Conservation (phyloP, 2,113 vertebrate genomes). For the Myodes glareolus region DNA sequence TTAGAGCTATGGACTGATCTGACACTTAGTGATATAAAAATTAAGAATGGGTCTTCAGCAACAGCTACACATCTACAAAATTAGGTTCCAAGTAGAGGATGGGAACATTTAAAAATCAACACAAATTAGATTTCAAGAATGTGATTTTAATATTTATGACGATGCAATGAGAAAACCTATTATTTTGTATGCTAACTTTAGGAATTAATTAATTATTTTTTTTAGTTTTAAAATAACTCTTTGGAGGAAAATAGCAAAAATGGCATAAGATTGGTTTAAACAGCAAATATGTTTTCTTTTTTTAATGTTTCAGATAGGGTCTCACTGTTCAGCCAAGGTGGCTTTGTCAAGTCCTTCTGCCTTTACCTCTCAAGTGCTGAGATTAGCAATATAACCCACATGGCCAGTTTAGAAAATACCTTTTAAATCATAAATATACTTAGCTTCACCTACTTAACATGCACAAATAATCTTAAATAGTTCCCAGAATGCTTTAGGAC, state of each 20-base stretch:
- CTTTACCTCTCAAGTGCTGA: neutral
- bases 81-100: neutral
- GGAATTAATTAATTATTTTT: neutral
- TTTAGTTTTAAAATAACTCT: slow-evolving; percentile 30
- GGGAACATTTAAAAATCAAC: slow-evolving; percentile 28
- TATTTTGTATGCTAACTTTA: neutral
- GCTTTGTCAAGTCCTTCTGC: neutral
- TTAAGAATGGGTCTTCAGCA: slow-evolving; percentile 35
- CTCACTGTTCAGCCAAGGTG: neutral
- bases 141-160: neutral
- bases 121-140: neutral
- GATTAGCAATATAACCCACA: neutral
- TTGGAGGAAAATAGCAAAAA: slow-evolving; percentile 23
- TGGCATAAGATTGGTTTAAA: neutral
- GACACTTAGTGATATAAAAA: slow-evolving; percentile 20
- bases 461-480: neutral
- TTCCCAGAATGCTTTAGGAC: neutral
- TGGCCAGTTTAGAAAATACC: neutral
- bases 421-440: slow-evolving; percentile 47
- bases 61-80: slow-evolving; percentile 47
- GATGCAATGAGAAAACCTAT: neutral
- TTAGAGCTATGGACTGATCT: neutral
- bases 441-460: neutral
- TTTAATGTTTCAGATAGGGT: neutral
- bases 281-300: neutral